These are phyloP conservation scores for Tholera decimalis DNA, from an alignment of 2,888 invertebrate species.

Conservation along the genomic window DNA sequence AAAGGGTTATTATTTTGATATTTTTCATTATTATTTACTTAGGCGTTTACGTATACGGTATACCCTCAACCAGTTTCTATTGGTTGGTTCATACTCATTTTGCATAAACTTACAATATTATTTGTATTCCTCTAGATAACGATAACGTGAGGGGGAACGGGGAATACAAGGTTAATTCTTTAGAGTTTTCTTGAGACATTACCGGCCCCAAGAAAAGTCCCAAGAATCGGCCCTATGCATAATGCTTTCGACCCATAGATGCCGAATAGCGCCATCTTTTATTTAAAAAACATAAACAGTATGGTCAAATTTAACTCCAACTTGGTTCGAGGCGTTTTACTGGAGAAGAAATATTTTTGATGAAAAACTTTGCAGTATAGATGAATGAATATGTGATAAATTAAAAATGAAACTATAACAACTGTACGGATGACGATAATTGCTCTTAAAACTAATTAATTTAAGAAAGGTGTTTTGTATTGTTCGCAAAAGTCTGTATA, in stretches of 20 bases:
- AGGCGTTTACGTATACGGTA: no score
- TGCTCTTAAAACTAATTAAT: conserved; percentile 58
- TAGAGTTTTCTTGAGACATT: no score
- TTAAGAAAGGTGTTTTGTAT: conserved; percentile 56
- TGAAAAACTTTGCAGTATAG: conserved; percentile 9
- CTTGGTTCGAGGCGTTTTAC: conserved; percentile 30
- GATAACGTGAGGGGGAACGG: no score
- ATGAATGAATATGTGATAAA: conserved; percentile 6
- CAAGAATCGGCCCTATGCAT: background rate
- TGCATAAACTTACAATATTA: no score
- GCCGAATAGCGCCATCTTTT: conserved; percentile 72
- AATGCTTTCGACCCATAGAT: conserved; percentile 5
- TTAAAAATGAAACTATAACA: conserved; percentile 25
- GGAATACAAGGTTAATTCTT: no score
- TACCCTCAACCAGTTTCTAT: no score
- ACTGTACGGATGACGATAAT: conserved; percentile 46
- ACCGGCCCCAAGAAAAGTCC: conserved; percentile 11
- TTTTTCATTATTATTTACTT: no score
- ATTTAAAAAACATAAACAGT: conserved; percentile 55
- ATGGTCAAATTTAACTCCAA: conserved; percentile 15
- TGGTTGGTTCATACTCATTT: no score
- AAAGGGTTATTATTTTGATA: no score
- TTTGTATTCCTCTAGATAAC: no score
- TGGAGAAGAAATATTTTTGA: conserved; percentile 10
- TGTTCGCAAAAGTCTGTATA: conserved; percentile 77